Conservation (phyloP, 2,113 vertebrate species). For the Perca flavescens region DNA sequence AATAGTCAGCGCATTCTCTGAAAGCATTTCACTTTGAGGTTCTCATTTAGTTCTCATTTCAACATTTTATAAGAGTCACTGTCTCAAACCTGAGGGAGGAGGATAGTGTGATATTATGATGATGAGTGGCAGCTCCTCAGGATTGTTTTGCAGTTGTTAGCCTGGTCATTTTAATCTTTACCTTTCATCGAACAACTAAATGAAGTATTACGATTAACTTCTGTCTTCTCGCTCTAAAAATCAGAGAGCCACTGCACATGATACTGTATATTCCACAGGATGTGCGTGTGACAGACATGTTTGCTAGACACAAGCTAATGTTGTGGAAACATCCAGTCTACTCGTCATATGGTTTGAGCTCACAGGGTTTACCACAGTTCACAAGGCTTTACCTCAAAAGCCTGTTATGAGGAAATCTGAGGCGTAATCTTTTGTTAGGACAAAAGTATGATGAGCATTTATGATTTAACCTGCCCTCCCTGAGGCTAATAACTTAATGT, state of each 20-base stretch:
- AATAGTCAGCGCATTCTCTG: conserved; percentile 34
- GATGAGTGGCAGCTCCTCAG: conserved; percentile 1
- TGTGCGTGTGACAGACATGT: conserved; percentile 48
- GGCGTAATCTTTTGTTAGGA: neutral
- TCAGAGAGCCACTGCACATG: neutral
- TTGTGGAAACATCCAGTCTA: conserved; percentile 70
- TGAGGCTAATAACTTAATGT: neutral
- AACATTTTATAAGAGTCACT: neutral
- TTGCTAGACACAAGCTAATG: conserved; percentile 61
- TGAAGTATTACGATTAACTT: neutral
- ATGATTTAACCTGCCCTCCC: neutral
- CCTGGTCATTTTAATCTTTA: neutral
- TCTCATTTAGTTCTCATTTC: conserved; percentile 32
- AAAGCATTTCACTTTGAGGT: conserved; percentile 45
- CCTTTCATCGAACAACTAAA: conserved; percentile 4
- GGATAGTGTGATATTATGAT: neutral
- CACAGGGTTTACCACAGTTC: conserved; percentile 58
- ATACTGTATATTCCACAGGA: neutral
- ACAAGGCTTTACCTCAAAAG: conserved; percentile 31
- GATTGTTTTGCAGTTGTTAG: neutral
- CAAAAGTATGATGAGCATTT: neutral
- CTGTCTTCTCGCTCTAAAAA: neutral
- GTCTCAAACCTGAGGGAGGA: neutral
- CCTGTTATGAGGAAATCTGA: neutral
- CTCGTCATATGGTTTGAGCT: conserved; percentile 33